These are phyloP conservation scores for Spheniscus mendiculus DNA, from an alignment of 2,113 vertebrate species.

Conservation along the genomic window DNA sequence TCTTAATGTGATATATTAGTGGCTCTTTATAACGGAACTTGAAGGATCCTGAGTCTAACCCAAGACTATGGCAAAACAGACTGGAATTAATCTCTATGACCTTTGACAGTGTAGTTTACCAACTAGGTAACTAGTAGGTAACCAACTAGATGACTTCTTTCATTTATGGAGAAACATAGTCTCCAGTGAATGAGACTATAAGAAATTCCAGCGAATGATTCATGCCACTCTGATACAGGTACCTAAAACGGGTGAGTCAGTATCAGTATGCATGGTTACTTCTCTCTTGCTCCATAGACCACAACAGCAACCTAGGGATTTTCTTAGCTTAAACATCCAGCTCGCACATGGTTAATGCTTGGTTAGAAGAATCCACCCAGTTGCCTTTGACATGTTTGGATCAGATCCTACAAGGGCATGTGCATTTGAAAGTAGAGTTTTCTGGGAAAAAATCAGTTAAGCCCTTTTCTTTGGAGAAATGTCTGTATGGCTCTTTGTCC, in stretches of 20 bases:
- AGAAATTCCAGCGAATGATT: background rate
- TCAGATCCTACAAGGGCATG: background rate
- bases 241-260: background rate
- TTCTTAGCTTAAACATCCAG: background rate
- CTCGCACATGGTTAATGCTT: fast-evolving
- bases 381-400: background rate
- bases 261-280: background rate
- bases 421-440: background rate
- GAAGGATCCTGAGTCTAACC: background rate
- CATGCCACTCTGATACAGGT: background rate
- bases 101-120: background rate
- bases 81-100: background rate
- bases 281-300: background rate
- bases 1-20: background rate
- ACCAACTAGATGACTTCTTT: background rate
- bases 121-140: background rate
- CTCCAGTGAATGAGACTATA: background rate
- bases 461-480: background rate
- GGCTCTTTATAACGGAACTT: background rate
- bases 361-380: background rate
- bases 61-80: background rate
- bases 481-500: background rate
- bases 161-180: background rate
- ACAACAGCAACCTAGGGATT: background rate
- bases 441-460: background rate